Percentiles rank a stretch among this genome's conserved stretches.
These are phyloP conservation scores for Poecilia wingei DNA, from an alignment of 2,797 vertebrate species.

Conservation along the genomic window DNA sequence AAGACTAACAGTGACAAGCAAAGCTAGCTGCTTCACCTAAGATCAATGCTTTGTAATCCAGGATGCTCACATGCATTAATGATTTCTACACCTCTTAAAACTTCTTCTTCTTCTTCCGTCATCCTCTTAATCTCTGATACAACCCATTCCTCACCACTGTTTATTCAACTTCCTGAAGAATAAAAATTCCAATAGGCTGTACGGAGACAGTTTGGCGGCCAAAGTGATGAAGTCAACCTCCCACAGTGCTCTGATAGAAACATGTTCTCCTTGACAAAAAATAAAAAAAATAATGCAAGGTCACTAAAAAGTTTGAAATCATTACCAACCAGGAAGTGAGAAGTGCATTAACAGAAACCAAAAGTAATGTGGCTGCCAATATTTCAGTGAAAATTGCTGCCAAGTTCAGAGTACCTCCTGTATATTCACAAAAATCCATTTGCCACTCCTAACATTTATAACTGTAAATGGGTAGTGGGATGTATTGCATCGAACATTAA, in stretches of 20 bases:
- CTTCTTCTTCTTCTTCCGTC: slow-evolving; percentile 1
- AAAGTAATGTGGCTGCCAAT: slow-evolving; percentile 58
- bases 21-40: slow-evolving; percentile 52
- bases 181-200: not conserved
- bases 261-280: slow-evolving; percentile 23
- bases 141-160: slow-evolving; percentile 14
- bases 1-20: slow-evolving; percentile 61
- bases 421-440: slow-evolving; percentile 52
- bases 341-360: slow-evolving; percentile 47
- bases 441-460: slow-evolving; percentile 48
- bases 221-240: slow-evolving; percentile 16
- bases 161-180: slow-evolving; percentile 28
- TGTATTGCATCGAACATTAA: slow-evolving; percentile 28
- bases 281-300: slow-evolving; percentile 38
- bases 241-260: slow-evolving; percentile 6
- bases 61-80: slow-evolving; percentile 66
- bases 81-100: slow-evolving; percentile 46
- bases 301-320: slow-evolving; percentile 55
- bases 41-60: slow-evolving; percentile 69
- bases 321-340: slow-evolving; percentile 54
- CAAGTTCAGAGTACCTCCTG: slow-evolving; percentile 12
- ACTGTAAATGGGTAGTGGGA: slow-evolving; percentile 21
- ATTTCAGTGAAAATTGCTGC: slow-evolving; percentile 39
- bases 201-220: slow-evolving; percentile 5
- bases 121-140: slow-evolving; percentile 30